A percentile compares a stretch with the other conserved stretches of the same genome.
phyloP scores from a whole-genome alignment of 2,113 vertebrate species.

The Tetrax tetrax region DNA sequence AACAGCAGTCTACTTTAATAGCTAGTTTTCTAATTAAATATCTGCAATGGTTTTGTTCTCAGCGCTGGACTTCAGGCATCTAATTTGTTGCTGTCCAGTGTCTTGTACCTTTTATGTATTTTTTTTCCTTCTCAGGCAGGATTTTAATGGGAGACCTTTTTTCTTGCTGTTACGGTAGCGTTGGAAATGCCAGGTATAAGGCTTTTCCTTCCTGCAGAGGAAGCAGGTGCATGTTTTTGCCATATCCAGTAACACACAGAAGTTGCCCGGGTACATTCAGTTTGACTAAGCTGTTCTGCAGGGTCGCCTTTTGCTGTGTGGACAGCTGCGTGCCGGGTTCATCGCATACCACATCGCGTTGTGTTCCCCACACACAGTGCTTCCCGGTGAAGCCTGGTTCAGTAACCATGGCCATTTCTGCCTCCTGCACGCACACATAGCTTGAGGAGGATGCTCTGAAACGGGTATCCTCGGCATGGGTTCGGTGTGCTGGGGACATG shows the following conservation, averaged over 20 bases:
- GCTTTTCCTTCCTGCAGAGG: neutral
- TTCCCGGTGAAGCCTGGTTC: neutral
- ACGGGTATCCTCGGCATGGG: rapidly evolving
- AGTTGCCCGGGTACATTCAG: neutral
- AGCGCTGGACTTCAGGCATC: neutral
- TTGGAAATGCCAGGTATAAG: neutral
- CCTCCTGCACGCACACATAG: neutral
- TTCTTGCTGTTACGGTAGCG: neutral
- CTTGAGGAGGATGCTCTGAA: neutral
- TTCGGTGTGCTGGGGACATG: neutral
- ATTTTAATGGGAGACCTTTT: neutral
- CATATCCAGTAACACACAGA: rapidly evolving
- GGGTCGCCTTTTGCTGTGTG: rapidly evolving
- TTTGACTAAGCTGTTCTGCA: rapidly evolving
- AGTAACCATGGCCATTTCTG: neutral
- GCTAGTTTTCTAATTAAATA: neutral
- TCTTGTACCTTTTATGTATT: neutral
- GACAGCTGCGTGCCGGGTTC: neutral
- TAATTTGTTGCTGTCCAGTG: neutral
- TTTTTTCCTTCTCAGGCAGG: neutral
- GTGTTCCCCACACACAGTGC: neutral
- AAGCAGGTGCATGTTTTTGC: neutral
- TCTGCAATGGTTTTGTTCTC: neutral
- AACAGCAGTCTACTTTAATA: neutral
- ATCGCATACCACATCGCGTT: rapidly evolving